These are phyloP conservation scores for Acanthis flammea DNA, from an alignment of 2,797 vertebrate genomes.

Conservation along the genomic window DNA sequence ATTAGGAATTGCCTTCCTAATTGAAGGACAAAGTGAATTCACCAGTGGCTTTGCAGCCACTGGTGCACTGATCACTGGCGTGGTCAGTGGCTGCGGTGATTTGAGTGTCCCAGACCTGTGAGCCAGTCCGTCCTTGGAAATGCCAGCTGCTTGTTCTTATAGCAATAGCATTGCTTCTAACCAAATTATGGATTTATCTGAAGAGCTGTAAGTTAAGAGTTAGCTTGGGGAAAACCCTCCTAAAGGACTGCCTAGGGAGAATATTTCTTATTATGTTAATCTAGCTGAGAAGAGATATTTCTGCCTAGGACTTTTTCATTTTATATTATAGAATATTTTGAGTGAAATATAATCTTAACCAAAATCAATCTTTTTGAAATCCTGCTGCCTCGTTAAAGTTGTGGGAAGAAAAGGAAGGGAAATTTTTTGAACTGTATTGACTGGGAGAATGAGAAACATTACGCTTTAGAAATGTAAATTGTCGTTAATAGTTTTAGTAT, in stretches of 20 bases:
- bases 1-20: not conserved
- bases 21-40: not conserved
- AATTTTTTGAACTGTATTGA: not conserved
- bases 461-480: not conserved
- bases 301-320: not conserved
- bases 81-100: not conserved
- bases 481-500: not conserved
- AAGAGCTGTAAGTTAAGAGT: not conserved
- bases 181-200: not conserved
- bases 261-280: not conserved
- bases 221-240: not conserved
- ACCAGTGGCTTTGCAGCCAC: not conserved
- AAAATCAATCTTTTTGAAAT: not conserved
- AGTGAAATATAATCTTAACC: not conserved
- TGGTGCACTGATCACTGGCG: too few relatives aligned
- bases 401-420: not conserved
- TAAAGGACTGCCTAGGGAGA: not conserved
- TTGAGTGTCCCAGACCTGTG: not conserved
- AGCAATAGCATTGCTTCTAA: not conserved
- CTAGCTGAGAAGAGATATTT: not conserved
- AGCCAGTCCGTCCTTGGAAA: not conserved
- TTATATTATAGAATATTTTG: not conserved
- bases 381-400: not conserved
- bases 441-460: not conserved
- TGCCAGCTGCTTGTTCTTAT: not conserved